Evolutionary conservation across 53 echinoderm and acorn worm species (phyloP), one percentile per base, ranked within the genome.

Genomic region (Holothuria leucospilota): DNA sequence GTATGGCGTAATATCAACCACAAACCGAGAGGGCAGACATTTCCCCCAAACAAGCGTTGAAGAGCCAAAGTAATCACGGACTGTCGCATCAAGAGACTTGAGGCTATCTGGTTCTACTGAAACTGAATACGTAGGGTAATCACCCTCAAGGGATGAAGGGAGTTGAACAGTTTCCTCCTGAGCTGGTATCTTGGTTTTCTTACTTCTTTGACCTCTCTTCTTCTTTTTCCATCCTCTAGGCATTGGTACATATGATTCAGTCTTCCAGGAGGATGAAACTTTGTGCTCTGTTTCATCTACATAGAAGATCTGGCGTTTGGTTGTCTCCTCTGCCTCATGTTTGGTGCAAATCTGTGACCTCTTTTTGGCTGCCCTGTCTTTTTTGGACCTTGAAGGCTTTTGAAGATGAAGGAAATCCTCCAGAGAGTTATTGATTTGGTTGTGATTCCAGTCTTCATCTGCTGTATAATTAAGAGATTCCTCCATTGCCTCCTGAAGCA

Each of bases 261-360:
- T 7, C 39, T 67, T 21, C 27, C 29, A 27, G 20, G 80, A 80
- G 13, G 40, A 30, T n/a, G 67, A 24, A 20, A 83, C 51, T n/a
- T 38, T 39, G 40, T 67, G n/a, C 68, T 83, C 84, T 13, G 46
- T 64, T 67, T 62, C 34, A 83, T 83, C 67, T 8, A 83, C 67
- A 46, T 66, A 83, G 26, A 83, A 49, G n/a, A 83, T 51, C 34
- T 42, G 42, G 63, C 65, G 15, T 49, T 82, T 82, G 16, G 74
- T 11, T 5, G 74, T 29, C 74, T 39, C 11, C 18, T 67, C 68
- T 28, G 20, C 13, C 10, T 24, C 24, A 13, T 67, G 11, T 67
- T 29, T 34, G 68, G 13, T 25, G 23, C 28, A 25, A 67, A 21
- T 56, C 18, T 56, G 16, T 18, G 56, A 15, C 15, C 18, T 56